Percentiles rank a stretch among this genome's conserved stretches.
These are phyloP conservation scores for Bufo bufo DNA, from an alignment of 2,113 vertebrate genomes.

Conservation along the genomic window DNA sequence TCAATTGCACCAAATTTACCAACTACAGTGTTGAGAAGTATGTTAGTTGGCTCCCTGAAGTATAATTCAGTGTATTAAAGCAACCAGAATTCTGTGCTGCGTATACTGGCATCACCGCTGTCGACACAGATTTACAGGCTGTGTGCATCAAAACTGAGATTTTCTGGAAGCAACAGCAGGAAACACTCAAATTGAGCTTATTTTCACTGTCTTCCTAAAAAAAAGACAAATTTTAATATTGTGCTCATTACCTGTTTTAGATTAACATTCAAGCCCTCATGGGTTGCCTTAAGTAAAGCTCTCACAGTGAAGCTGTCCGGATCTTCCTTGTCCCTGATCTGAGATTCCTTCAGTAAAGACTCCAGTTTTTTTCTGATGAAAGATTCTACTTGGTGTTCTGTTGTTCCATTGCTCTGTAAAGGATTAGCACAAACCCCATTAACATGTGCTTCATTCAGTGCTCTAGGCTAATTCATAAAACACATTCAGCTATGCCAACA, in stretches of 20 bases:
- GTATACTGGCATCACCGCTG: not conserved
- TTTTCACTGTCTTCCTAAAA: too few species aligned
- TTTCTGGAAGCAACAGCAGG: too few species aligned
- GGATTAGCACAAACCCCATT: slow-evolving; percentile 55
- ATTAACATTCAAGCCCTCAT: slow-evolving; percentile 88
- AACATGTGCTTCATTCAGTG: slow-evolving; percentile 2
- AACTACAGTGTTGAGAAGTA: too few species aligned
- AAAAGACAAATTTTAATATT: not conserved
- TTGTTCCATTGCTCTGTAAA: slow-evolving; percentile 84
- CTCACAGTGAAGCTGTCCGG: slow-evolving; percentile 93
- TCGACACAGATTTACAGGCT: too few species aligned
- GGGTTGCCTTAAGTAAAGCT: slow-evolving; percentile 89
- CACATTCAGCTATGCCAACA: slow-evolving; percentile 1
- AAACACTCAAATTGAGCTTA: not conserved
- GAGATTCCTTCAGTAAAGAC: slow-evolving; percentile 91
- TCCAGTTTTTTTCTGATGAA: slow-evolving; percentile 95
- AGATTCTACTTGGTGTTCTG: slow-evolving; percentile 90
- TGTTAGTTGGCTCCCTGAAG: too few species aligned
- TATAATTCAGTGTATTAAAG: too few species aligned
- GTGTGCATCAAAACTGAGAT: too few species aligned
- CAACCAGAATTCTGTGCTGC: not conserved
- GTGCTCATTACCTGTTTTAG: slow-evolving; percentile 84
- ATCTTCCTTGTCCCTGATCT: slow-evolving; percentile 94
- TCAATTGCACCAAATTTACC: too few species aligned
- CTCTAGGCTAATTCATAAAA: slow-evolving; percentile 35